phyloP scores from a whole-genome alignment of 2,888 invertebrate genomes.

The Archips xylosteana region DNA sequence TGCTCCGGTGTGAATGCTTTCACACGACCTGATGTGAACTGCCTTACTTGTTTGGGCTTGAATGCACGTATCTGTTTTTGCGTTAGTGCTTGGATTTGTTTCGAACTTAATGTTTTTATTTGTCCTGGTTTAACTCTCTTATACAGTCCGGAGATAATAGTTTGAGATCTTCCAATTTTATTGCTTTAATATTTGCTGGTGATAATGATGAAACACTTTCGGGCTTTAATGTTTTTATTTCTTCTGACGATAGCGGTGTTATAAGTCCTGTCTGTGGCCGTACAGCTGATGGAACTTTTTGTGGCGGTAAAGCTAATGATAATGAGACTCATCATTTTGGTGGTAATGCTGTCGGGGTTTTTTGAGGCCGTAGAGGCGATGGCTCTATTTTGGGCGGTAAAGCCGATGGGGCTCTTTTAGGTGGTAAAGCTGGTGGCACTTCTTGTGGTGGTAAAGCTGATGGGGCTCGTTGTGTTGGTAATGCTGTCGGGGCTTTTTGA shows the following conservation, averaged over 20 bases:
- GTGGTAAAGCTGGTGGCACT: too few species aligned
- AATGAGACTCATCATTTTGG: not conserved
- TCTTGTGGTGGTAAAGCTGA: too few species aligned
- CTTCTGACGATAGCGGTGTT: not conserved
- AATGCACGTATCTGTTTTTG: not conserved
- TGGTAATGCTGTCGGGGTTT: not conserved
- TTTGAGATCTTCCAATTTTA: not conserved
- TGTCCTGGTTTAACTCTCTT: not conserved
- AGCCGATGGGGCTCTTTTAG: not conserved
- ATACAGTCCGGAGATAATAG: not conserved
- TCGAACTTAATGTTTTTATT: not conserved
- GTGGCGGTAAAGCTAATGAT: not conserved
- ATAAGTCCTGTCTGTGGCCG: too few species aligned
- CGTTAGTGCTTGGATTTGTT: not conserved
- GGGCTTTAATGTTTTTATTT: not conserved
- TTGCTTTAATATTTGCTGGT: not conserved
- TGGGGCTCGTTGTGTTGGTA: too few species aligned
- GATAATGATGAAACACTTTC: not conserved
- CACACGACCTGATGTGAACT: not conserved
- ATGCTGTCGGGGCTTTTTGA: too few species aligned
- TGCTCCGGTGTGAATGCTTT: not conserved
- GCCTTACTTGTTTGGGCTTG: not conserved
- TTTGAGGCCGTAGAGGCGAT: not conserved
- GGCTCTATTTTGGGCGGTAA: not conserved
- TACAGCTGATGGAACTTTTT: not conserved